Evolutionary conservation across 2,113 vertebrate species (phyloP).

Genomic region (Riparia riparia): DNA sequence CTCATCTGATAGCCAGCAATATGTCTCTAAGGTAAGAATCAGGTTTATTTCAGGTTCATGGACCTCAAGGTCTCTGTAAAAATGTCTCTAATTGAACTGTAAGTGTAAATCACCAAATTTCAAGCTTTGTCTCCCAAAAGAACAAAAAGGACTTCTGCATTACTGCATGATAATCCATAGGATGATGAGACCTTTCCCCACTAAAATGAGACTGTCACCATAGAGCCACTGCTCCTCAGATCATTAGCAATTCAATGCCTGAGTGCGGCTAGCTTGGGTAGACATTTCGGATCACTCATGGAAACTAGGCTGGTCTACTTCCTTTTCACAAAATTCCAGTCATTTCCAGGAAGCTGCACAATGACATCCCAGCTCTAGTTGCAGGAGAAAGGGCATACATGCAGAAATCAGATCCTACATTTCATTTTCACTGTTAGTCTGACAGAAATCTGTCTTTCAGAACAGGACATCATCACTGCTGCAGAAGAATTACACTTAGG

Average conservation of each 20-base stretch:
- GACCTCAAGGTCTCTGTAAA: not conserved
- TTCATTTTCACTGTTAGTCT: not conserved
- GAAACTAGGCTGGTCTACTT: not conserved
- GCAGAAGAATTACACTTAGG: not conserved
- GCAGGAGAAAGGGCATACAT: not conserved
- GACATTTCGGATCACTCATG: not conserved
- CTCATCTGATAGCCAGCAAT: not conserved
- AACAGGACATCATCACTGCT: not conserved
- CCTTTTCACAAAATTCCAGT: not conserved
- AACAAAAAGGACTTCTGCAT: not conserved
- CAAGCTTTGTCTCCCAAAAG: not conserved
- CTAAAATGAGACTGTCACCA: not conserved
- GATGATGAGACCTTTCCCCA: not conserved
- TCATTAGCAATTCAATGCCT: not conserved
- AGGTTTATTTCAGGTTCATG: not conserved
- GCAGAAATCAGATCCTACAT: not conserved
- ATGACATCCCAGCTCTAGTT: not conserved
- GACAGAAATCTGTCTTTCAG: not conserved
- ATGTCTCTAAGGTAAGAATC: not conserved
- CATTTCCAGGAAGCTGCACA: slow-evolving; percentile 1
- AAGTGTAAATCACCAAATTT: not conserved
- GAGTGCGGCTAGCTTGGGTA: not conserved
- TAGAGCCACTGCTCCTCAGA: not conserved
- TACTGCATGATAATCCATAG: not conserved
- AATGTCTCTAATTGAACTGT: not conserved